Base-by-base conservation (phyloP, 2,888 invertebrate species). In the Tipula lateralis region DNA sequence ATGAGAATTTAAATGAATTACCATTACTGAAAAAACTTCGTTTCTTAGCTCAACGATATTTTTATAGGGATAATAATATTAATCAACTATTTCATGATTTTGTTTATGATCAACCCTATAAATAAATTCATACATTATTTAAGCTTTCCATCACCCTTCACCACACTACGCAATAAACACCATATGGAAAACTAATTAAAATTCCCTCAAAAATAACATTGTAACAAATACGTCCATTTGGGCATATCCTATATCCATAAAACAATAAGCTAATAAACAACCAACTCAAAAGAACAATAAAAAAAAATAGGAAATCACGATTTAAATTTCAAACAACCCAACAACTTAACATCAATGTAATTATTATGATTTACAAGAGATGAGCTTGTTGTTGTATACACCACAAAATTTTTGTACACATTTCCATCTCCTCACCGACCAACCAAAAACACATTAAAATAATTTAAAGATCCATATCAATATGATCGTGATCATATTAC, bases 291-390 rank as follows among this genome's bases (percentile, higher is more conserved):
- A 24, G 24, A 66, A 66, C n/a, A n/a, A n/a, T n/a, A 44, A 44
- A n/a, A n/a, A 66, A 66, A 66, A 66, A 19, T 66, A 4, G 6
- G 9, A 66, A 66, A 66, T 66, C 66, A 24, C 19, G 66, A 66
- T 66, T 66, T 19, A 12, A 12, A 66, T 66, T 66, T 66, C 66
- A 66, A 66, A 66, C 7, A 19, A 66, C 24, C 24, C 24, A 19
- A 66, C 24, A 66, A 66, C 66, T 66, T 24, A 66, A 9, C 66
- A 66, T 66, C 66, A 66, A 66, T 66, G 66, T 66, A 66, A 66
- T 66, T 66, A 66, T 66, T 66, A 66, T 66, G 24, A 66, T 66
- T 66, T 66, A 66, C 66, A 24, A 66, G 66, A 66, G 66, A 66
- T 66, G 24, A 66, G 7, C 19, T 66, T 66, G 24, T 66, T 66